Evolutionary conservation across 2,888 invertebrate species (phyloP).

Genomic region (Dascillus cervinus): DNA sequence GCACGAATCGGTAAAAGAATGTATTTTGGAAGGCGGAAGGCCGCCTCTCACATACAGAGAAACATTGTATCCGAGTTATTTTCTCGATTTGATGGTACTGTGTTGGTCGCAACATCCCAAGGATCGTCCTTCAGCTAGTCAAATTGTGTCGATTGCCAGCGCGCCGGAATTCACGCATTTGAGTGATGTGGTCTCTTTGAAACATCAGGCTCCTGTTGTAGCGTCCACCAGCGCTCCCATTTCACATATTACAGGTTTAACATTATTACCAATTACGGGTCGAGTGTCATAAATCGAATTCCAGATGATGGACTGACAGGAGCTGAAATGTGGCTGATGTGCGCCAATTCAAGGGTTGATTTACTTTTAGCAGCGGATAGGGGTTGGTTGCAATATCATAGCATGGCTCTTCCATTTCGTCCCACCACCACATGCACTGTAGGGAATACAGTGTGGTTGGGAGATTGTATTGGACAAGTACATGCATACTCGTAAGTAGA

Average conservation of each 20-base stretch:
- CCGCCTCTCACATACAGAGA: constrained; percentile 82
- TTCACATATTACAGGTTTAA: constrained; percentile 45
- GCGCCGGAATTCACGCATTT: constrained; percentile 92
- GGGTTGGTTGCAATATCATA: constrained; percentile 58
- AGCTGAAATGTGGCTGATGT: constrained; percentile 70
- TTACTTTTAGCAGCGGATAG: constrained; percentile 46
- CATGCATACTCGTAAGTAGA: constrained; percentile 68
- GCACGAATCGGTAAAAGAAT: constrained; percentile 94
- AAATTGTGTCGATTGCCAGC: constrained; percentile 84
- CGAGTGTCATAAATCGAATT: too few species aligned
- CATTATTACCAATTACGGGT: constrained; percentile 1
- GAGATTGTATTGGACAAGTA: constrained; percentile 79
- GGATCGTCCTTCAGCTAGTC: constrained; percentile 87
- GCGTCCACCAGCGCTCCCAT: constrained; percentile 51
- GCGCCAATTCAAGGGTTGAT: constrained; percentile 58
- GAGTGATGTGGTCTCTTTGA: constrained; percentile 67
- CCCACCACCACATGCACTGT: constrained; percentile 70
- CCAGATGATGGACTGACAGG: constrained; percentile 50
- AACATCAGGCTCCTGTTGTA: constrained; percentile 58
- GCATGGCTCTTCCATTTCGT: constrained; percentile 48
- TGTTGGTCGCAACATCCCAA: constrained; percentile 89
- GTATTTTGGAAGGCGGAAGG: constrained; percentile 88
- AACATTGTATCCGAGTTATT: constrained; percentile 75
- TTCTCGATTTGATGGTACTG: constrained; percentile 89
- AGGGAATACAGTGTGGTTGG: constrained; percentile 77